A percentile compares a stretch with the other conserved stretches of the same genome.
These are phyloP conservation scores for Liposcelis brunnea DNA, from an alignment of 2,888 invertebrate genomes.

Conservation along the genomic window DNA sequence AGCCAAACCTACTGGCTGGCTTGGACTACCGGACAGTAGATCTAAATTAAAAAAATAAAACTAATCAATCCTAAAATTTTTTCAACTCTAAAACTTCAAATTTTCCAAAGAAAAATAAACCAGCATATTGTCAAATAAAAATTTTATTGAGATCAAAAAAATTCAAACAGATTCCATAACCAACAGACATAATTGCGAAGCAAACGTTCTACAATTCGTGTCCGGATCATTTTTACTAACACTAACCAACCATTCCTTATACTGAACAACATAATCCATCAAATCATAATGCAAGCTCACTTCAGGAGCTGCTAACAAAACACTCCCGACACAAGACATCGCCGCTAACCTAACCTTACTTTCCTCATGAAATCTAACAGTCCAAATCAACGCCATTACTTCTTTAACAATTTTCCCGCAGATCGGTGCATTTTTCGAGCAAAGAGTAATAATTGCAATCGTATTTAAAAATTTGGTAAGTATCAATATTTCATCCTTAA, in stretches of 20 bases:
- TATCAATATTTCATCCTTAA: slow-evolving; percentile 25
- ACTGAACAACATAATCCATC: slow-evolving; percentile 41
- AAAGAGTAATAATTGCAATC: slow-evolving; percentile 44
- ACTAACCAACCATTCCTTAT: slow-evolving; percentile 47
- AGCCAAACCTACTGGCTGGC: no score
- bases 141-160: slow-evolving; percentile 6
- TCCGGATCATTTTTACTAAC: slow-evolving; percentile 36
- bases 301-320: slow-evolving; percentile 41
- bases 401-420: slow-evolving; percentile 49
- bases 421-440: slow-evolving; percentile 42
- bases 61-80: slow-evolving; percentile 20
- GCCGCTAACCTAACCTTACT: slow-evolving; percentile 46
- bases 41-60: slow-evolving; percentile 1
- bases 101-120: no score
- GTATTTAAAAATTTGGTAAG: slow-evolving; percentile 52
- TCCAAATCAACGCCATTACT: slow-evolving; percentile 46
- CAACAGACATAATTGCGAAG: slow-evolving; percentile 35
- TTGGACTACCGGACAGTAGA: not conserved
- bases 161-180: slow-evolving; percentile 30
- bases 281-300: slow-evolving; percentile 39
- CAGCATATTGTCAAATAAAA: no score
- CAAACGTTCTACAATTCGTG: slow-evolving; percentile 43
- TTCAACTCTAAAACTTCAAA: no score
- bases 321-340: slow-evolving; percentile 47
- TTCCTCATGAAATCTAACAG: slow-evolving; percentile 46